Percentiles rank a stretch among this genome's conserved stretches.
Conservation (phyloP, 2,888 invertebrate genomes). For the Dilophus febrilis region DNA sequence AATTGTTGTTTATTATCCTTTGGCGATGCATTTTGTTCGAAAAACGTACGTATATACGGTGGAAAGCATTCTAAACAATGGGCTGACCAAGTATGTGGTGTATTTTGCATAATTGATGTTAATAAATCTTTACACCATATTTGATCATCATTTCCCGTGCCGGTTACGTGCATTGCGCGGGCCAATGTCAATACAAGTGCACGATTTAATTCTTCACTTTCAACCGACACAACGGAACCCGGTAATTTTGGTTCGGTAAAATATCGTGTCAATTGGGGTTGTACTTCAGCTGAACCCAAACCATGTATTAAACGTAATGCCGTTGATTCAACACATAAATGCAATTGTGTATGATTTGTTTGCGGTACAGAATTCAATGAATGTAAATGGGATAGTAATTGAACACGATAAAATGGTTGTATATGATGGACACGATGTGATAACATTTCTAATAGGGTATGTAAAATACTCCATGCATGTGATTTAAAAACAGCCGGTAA, state of each 20-base stretch:
- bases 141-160: slow-evolving; percentile 36
- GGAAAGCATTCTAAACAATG: slow-evolving; percentile 89
- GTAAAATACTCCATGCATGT: slow-evolving; percentile 90
- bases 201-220: slow-evolving; percentile 88
- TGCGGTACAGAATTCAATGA: slow-evolving; percentile 81
- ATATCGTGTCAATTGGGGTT: slow-evolving; percentile 79
- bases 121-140: slow-evolving; percentile 82
- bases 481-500: slow-evolving; percentile 82
- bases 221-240: slow-evolving; percentile 59
- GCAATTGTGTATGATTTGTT: slow-evolving; percentile 87
- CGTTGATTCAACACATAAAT: slow-evolving; percentile 81
- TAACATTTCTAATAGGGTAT: slow-evolving; percentile 91
- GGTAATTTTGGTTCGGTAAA: slow-evolving; percentile 76
- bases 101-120: slow-evolving; percentile 79
- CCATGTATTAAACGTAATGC: slow-evolving; percentile 74
- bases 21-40: slow-evolving; percentile 64
- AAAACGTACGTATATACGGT: slow-evolving; percentile 74
- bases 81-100: slow-evolving; percentile 89
- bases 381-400: slow-evolving; percentile 79
- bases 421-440: slow-evolving; percentile 92
- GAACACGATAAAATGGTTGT: slow-evolving; percentile 87
- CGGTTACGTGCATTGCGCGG: slow-evolving; percentile 85
- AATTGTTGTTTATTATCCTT: slow-evolving; percentile 82
- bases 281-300: slow-evolving; percentile 85
- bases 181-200: slow-evolving; percentile 87